A percentile compares a stretch with the other conserved stretches of the same genome.
Conservation (phyloP, 2,888 invertebrate genomes). For the Smittia aterrima region DNA sequence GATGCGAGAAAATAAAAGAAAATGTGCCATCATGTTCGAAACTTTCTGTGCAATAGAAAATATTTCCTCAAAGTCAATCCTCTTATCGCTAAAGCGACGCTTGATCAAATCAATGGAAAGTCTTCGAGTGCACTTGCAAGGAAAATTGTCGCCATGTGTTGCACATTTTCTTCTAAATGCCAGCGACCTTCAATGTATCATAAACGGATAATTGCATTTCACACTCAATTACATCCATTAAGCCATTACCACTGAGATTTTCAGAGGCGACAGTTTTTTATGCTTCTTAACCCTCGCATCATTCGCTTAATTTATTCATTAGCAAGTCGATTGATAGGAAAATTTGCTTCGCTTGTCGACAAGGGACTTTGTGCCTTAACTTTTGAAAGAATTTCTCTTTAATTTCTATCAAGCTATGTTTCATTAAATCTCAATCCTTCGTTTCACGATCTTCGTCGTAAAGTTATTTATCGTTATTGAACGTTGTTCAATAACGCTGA, state of each 20-base stretch:
- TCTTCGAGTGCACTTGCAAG: too few relatives aligned
- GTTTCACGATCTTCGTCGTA: background rate
- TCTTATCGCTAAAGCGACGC: background rate
- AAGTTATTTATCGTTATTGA: background rate
- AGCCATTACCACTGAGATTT: constrained; percentile 6
- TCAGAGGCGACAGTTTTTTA: constrained; percentile 9
- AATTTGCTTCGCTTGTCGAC: background rate
- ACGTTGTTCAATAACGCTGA: constrained; percentile 1
- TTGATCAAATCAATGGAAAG: background rate
- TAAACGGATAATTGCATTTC: constrained; percentile 36
- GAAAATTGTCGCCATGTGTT: constrained; percentile 35
- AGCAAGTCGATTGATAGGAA: background rate
- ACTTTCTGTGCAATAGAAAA: background rate
- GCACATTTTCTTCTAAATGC: constrained; percentile 28
- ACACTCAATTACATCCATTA: constrained; percentile 41
- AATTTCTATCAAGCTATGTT: too few relatives aligned
- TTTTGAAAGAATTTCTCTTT: too few relatives aligned
- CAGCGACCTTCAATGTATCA: background rate
- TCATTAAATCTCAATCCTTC: too few relatives aligned
- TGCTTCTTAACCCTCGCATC: constrained; percentile 9
- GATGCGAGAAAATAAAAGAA: background rate
- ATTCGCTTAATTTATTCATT: constrained; percentile 35
- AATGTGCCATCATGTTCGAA: background rate
- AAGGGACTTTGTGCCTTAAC: constrained; percentile 2
- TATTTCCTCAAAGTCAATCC: background rate